Evolutionary conservation across 2,888 invertebrate genomes (phyloP).

Genomic region (Ramazzottius varieornatus): DNA sequence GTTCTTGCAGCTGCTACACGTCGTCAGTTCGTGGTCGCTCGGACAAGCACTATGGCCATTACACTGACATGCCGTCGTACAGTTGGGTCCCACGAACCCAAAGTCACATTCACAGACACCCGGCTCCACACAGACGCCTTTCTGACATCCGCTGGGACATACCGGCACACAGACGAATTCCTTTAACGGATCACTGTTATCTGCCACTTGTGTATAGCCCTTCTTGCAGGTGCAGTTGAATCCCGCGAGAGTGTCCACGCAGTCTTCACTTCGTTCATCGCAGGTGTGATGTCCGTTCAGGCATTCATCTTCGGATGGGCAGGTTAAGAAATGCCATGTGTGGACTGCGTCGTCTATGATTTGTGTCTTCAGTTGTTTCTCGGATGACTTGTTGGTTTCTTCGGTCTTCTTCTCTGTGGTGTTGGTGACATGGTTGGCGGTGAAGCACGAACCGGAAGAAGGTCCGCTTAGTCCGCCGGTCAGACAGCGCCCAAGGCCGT

Average conservation of each 20-base stretch:
- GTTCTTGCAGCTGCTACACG: constrained; percentile 58
- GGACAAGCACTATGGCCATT: constrained; percentile 77
- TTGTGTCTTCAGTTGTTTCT: background rate
- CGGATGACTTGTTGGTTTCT: background rate
- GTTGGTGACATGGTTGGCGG: background rate
- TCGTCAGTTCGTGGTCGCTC: constrained; percentile 52
- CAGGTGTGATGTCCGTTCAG: constrained; percentile 68
- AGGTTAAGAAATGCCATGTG: constrained; percentile 60
- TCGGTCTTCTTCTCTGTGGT: background rate
- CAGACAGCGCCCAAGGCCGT: background rate
- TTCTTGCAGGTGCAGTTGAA: background rate
- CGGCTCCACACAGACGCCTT: constrained; percentile 22
- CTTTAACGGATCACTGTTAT: constrained; percentile 7
- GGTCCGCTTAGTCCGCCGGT: constrained; percentile 2
- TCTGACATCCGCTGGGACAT: constrained; percentile 21
- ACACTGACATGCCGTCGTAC: constrained; percentile 73
- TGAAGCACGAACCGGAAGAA: background rate
- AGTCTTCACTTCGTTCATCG: constrained; percentile 55
- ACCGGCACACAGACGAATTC: constrained; percentile 16
- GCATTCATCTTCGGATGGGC: constrained; percentile 80
- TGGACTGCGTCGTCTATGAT: constrained; percentile 1
- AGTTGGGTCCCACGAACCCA: constrained; percentile 77
- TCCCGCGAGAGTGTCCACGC: constrained; percentile 37
- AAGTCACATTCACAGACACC: constrained; percentile 50
- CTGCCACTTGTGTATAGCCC: background rate